These are phyloP conservation scores for Helleia helle DNA, from an alignment of 2,888 invertebrate genomes.

Conservation along the genomic window DNA sequence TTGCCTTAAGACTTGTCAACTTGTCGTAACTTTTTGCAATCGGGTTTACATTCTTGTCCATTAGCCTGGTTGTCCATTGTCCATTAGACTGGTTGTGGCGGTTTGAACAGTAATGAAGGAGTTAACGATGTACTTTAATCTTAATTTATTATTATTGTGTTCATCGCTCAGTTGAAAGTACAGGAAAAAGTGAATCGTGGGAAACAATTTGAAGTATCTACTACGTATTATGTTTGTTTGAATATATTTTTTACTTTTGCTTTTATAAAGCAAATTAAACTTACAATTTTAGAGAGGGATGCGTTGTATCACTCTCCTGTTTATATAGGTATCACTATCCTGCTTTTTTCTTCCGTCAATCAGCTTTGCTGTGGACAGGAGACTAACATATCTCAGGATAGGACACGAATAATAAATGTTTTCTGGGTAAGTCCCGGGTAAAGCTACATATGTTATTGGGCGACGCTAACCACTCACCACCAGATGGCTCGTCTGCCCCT, in stretches of 20 bases:
- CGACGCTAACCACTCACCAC: too few relatives aligned
- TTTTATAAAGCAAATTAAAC: background rate
- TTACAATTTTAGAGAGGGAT: too few relatives aligned
- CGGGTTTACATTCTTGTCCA: background rate
- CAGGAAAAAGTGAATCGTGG: conserved; percentile 2
- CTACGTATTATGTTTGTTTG: background rate
- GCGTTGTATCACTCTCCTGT: background rate
- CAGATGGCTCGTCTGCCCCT: too few relatives aligned
- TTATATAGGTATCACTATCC: background rate
- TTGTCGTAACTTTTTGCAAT: background rate
- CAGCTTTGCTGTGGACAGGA: too few relatives aligned
- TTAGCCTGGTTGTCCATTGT: too few relatives aligned
- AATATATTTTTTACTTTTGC: background rate
- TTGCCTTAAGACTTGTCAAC: too few relatives aligned
- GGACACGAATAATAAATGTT: too few relatives aligned
- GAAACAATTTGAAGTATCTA: background rate
- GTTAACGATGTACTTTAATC: background rate
- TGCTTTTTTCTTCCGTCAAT: too few relatives aligned
- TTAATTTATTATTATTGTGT: conserved; percentile 3
- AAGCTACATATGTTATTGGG: too few relatives aligned
- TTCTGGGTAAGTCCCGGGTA: too few relatives aligned
- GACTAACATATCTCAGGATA: too few relatives aligned
- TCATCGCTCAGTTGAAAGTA: conserved; percentile 1
- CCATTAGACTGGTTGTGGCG: too few relatives aligned
- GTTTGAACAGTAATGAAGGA: background rate